Evolutionary conservation across 2,888 invertebrate species (phyloP).

Genomic region (Fragum sueziense): DNA sequence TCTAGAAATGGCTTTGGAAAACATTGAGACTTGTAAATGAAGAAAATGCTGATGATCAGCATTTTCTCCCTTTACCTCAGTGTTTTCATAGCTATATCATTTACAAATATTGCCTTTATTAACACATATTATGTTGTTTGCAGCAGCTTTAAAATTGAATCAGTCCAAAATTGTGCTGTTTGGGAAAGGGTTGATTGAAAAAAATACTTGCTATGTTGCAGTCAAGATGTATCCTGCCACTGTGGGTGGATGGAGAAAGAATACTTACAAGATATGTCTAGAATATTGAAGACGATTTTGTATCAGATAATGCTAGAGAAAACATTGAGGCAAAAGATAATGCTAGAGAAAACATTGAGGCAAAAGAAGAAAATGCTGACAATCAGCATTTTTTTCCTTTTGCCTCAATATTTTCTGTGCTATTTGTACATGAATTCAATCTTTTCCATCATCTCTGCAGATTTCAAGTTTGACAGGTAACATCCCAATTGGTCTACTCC

Average conservation of each 20-base stretch:
- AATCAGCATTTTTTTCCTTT: neutral
- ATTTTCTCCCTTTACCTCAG: neutral
- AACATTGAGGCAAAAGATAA: too few relatives aligned
- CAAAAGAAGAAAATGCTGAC: neutral
- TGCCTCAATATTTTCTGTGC: too few relatives aligned
- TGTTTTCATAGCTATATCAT: neutral
- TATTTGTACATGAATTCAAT: too few relatives aligned
- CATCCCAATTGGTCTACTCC: too few relatives aligned
- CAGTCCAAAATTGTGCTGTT: neutral
- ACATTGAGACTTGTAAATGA: neutral
- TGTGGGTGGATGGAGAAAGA: conserved; percentile 64
- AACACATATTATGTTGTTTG: neutral
- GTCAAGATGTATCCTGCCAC: conserved; percentile 9
- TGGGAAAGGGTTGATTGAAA: neutral
- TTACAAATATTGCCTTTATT: too few relatives aligned
- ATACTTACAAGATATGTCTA: conserved; percentile 61
- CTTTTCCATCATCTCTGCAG: too few relatives aligned
- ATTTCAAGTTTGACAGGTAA: too few relatives aligned
- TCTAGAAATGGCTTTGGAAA: neutral
- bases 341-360: too few relatives aligned
- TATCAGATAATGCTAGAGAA: conserved; percentile 74
- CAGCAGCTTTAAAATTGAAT: neutral
- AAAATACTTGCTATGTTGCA: too few relatives aligned
- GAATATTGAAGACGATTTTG: conserved; percentile 67
- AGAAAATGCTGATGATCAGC: neutral